Conservation (phyloP, 2,888 invertebrate species). For the Amaurobius ferox region DNA sequence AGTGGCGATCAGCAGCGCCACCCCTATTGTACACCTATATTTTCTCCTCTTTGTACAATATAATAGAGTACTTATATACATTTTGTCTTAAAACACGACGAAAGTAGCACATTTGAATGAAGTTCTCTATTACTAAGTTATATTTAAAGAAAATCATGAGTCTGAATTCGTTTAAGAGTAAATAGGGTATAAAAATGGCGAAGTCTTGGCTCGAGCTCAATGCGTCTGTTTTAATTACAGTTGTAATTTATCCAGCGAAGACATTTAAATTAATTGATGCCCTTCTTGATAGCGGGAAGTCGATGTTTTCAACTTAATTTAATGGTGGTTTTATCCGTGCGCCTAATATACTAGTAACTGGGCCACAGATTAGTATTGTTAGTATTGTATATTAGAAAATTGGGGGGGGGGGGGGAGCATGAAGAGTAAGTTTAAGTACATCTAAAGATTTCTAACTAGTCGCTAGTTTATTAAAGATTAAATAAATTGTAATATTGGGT, state of each 20-base stretch:
- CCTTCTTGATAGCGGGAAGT: background rate
- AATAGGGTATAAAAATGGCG: conserved; percentile 9
- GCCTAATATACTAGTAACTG: conserved; percentile 2
- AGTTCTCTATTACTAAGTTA: too few species aligned
- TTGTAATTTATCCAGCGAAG: background rate
- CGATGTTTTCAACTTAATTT: conserved; percentile 9
- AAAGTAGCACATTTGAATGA: too few species aligned
- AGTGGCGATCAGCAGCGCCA: too few species aligned
- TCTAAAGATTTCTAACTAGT: too few species aligned
- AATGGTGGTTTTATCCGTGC: conserved; percentile 1
- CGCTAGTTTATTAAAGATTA: too few species aligned
- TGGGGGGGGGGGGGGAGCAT: too few species aligned
- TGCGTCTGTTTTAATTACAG: conserved; percentile 12
- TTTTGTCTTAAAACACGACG: too few species aligned
- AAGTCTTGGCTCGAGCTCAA: background rate
- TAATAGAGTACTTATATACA: too few species aligned
- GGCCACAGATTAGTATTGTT: background rate
- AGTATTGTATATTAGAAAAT: background rate
- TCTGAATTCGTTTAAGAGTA: background rate
- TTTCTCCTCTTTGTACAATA: too few species aligned
- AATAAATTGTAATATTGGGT: too few species aligned
- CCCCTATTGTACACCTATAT: too few species aligned
- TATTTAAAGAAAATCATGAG: background rate
- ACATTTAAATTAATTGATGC: conserved; percentile 18
- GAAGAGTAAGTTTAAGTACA: too few species aligned